Conservation (phyloP, 2,113 vertebrate species). For the Paradoxurus hermaphroditus region DNA sequence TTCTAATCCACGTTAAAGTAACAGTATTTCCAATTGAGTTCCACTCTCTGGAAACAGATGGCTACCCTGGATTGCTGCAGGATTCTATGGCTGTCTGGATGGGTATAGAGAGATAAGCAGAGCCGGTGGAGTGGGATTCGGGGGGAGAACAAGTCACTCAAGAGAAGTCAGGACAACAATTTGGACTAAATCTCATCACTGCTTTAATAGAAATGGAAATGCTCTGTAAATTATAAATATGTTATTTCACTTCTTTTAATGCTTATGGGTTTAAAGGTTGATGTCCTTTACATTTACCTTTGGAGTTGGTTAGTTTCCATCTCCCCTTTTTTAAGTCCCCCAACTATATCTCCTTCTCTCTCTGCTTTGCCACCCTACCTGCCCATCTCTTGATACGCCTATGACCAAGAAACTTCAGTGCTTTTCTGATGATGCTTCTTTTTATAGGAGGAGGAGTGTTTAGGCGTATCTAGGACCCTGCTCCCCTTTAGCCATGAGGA, state of each 20-base stretch:
- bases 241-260: constrained; percentile 38
- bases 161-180: background rate
- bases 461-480: background rate
- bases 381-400: background rate
- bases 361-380: background rate
- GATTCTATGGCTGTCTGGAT: background rate
- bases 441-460: background rate
- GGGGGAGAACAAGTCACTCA: background rate
- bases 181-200: constrained; percentile 23
- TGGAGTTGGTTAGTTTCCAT: background rate
- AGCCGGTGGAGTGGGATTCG: background rate
- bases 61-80: background rate
- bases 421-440: background rate
- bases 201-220: background rate
- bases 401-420: background rate
- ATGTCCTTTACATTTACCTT: background rate
- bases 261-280: background rate
- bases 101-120: background rate
- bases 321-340: background rate
- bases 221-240: background rate
- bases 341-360: background rate
- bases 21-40: background rate
- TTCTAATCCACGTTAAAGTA: constrained; percentile 27
- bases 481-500: background rate
- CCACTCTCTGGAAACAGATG: background rate